A percentile compares a stretch with the other conserved stretches of the same genome.
Conservation (phyloP, 1,140 invertebrate species). For the Aphis gossypii region DNA sequence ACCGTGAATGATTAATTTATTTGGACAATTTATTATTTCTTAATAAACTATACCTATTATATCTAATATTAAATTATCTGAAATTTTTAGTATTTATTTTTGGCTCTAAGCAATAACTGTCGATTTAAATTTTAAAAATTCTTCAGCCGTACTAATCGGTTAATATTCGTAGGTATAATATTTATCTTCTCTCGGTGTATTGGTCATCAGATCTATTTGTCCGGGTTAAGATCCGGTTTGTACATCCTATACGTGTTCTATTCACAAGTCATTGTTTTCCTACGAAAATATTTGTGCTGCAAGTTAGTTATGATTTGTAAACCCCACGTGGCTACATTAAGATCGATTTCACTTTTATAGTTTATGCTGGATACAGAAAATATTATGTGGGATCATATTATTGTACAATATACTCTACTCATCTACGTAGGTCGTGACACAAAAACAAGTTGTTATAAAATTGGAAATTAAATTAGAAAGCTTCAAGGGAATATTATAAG, state of each 20-base stretch:
- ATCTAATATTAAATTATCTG: background rate
- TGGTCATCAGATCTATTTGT: background rate
- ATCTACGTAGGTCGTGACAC: constrained; percentile 22
- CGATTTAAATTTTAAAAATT: too few species aligned
- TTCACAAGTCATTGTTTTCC: background rate
- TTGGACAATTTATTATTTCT: background rate
- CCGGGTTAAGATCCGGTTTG: background rate
- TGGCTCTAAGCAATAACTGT: background rate
- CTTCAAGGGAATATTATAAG: background rate
- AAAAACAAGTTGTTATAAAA: constrained; percentile 20
- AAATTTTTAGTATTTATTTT: background rate
- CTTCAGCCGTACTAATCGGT: background rate
- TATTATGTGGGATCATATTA: constrained; percentile 7
- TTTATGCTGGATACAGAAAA: background rate
- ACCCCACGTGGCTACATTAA: background rate
- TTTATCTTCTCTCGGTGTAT: background rate
- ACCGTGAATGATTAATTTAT: background rate
- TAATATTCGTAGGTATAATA: background rate
- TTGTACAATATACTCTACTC: background rate
- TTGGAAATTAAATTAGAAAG: constrained; percentile 11
- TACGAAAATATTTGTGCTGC: background rate
- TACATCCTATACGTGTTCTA: background rate
- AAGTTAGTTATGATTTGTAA: background rate
- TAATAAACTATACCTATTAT: background rate
- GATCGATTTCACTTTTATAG: constrained; percentile 5